Conservation (phyloP, 1,140 invertebrate genomes). For the Nebria ingens region DNA sequence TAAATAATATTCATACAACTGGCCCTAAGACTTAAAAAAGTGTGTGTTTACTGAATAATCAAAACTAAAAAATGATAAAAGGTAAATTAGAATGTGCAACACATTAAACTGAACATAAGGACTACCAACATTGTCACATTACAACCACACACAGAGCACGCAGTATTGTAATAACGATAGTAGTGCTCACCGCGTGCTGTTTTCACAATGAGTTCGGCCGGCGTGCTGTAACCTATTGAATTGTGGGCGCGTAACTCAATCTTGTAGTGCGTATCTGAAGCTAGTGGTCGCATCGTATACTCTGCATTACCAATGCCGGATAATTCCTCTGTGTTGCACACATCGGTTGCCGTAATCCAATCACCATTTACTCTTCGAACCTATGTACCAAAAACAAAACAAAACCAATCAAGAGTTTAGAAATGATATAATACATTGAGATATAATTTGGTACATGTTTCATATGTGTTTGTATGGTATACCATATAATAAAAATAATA, state of each 20-base stretch:
- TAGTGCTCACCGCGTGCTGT: conserved; percentile 72
- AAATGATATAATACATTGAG: no score
- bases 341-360: conserved; percentile 48
- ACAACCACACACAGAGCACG: background rate
- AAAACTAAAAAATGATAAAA: no score
- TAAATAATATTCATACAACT: no score
- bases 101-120: conserved; percentile 15
- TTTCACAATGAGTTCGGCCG: conserved; percentile 63
- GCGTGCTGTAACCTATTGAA: conserved; percentile 64
- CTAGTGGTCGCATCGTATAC: conserved; percentile 54
- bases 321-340: conserved; percentile 45
- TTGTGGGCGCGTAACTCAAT: conserved; percentile 79
- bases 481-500: conserved; percentile 3
- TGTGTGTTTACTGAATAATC: no score
- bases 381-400: conserved; percentile 28
- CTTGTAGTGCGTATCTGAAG: conserved; percentile 66
- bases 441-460: background rate
- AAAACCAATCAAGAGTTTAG: no score
- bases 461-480: background rate
- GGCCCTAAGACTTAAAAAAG: no score
- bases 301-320: conserved; percentile 48
- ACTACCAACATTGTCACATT: conserved; percentile 12
- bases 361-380: conserved; percentile 45
- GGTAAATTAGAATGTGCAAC: background rate
- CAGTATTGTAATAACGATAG: conserved; percentile 31